Percentiles rank a stretch among this genome's conserved stretches.
Evolutionary conservation across 2,797 vertebrate species (phyloP).

Genomic region (Tenualosa thibaudeaui): DNA sequence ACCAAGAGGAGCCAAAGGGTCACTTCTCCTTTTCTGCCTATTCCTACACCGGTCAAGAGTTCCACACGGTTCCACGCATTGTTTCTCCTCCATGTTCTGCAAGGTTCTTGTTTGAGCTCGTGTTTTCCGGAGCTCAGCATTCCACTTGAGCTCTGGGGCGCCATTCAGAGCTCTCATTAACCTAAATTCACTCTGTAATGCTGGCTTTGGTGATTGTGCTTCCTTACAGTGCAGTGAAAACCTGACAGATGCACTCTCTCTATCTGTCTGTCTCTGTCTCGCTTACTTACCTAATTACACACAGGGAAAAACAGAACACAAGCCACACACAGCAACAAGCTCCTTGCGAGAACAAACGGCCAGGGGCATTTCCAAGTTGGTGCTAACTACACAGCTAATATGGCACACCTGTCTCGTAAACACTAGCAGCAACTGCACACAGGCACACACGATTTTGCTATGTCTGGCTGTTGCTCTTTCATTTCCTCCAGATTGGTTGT

Average conservation of each 20-base stretch:
- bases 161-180: conserved; percentile 10
- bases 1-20: neutral
- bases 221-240: neutral
- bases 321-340: neutral
- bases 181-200: neutral
- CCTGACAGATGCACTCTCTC: neutral
- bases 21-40: neutral
- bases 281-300: neutral
- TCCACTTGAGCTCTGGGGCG: neutral
- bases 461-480: neutral
- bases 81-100: neutral
- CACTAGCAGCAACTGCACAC: neutral
- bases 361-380: neutral
- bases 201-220: neutral
- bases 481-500: neutral
- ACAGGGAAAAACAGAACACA: neutral
- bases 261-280: neutral
- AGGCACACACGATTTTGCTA: neutral
- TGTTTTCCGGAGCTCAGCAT: neutral
- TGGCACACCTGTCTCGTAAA: neutral
- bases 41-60: neutral
- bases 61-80: neutral
- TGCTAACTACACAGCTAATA: neutral
- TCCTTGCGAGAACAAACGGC: neutral
- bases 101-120: neutral